Evolutionary conservation across 2,888 invertebrate species (phyloP).

Genomic region (Xestia rhomboidea): DNA sequence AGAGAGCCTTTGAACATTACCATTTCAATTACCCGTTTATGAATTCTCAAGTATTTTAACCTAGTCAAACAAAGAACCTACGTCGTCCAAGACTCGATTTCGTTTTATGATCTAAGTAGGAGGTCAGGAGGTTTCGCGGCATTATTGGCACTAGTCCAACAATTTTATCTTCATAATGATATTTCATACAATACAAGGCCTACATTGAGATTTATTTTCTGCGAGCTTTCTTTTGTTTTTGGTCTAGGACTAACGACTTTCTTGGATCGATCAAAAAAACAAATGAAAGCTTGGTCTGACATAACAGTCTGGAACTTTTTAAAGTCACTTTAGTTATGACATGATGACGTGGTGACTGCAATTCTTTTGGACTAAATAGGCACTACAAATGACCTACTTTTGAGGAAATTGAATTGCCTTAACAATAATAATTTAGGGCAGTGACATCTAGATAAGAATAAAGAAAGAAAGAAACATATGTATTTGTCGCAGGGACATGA

Average conservation of each 20-base stretch:
- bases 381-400: not conserved
- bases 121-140: constrained; percentile 50
- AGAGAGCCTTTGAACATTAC: constrained; percentile 20
- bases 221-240: constrained; percentile 18
- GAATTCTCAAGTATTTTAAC: constrained; percentile 33
- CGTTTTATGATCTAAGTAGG: constrained; percentile 49
- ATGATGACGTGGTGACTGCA: not conserved
- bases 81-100: constrained; percentile 40
- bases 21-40: constrained; percentile 38
- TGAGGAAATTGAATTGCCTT: no score
- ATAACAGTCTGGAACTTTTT: not conserved
- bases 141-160: constrained; percentile 57
- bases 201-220: constrained; percentile 39
- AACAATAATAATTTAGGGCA: not conserved
- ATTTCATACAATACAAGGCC: constrained; percentile 54
- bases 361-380: not conserved
- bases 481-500: no score
- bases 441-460: not conserved
- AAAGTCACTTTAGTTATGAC: not conserved
- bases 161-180: constrained; percentile 49
- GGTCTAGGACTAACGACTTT: not conserved
- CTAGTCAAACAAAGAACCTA: constrained; percentile 11
- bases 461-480: no score
- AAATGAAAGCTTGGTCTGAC: not conserved
- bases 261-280: not conserved